phyloP scores from a whole-genome alignment of 2,113 vertebrate genomes.

The Rhinoptilus africanus region DNA sequence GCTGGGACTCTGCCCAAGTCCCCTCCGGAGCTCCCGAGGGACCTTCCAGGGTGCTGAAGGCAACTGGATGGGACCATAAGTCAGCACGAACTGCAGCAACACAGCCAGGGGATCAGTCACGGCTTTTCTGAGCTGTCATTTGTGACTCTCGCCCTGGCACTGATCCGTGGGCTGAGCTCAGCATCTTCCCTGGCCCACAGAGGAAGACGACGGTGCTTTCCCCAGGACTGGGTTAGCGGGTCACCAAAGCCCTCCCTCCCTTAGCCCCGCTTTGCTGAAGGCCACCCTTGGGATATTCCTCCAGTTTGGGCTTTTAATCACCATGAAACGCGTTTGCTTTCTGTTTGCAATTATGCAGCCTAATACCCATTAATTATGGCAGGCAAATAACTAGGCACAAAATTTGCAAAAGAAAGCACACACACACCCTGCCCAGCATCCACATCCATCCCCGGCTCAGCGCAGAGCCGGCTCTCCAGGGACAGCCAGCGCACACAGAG shows the following conservation, averaged over 20 bases:
- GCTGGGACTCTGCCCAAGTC: background rate
- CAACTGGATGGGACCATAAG: background rate
- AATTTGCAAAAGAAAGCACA: slow-evolving; percentile 1
- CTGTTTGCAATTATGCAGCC: slow-evolving; percentile 57
- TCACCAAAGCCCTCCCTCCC: background rate
- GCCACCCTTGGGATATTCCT: background rate
- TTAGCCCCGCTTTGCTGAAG: background rate
- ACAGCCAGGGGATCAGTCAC: background rate
- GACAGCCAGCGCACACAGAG: background rate
- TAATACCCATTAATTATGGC: slow-evolving; percentile 62
- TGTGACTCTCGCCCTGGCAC: background rate
- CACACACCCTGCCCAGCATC: background rate
- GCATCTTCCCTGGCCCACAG: background rate
- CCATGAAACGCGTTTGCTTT: slow-evolving; percentile 6
- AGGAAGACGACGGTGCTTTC: background rate
- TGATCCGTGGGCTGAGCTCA: background rate
- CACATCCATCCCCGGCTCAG: background rate
- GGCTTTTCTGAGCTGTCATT: background rate
- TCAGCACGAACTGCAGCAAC: background rate
- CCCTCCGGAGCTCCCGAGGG: background rate
- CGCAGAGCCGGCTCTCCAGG: background rate
- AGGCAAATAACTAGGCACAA: slow-evolving; percentile 46
- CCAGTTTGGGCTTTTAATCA: slow-evolving; percentile 17
- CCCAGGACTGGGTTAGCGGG: background rate
- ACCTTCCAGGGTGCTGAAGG: background rate